phyloP scores from a whole-genome alignment of 2,113 vertebrate species.

The Cynopterus brachyotis region DNA sequence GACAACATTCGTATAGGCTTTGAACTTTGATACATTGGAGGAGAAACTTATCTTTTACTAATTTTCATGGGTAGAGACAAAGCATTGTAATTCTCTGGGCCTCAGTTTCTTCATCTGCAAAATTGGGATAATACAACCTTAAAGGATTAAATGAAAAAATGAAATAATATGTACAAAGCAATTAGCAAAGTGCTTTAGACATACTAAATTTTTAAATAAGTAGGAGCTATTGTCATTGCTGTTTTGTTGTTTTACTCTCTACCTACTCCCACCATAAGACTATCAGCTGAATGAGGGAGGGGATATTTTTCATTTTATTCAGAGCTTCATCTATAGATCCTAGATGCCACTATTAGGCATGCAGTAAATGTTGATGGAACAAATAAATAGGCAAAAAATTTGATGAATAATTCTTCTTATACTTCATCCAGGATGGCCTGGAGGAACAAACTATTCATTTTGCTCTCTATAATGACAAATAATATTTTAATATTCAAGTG shows the following conservation, averaged over 20 bases:
- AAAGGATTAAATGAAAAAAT: neutral
- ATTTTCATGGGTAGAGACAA: neutral
- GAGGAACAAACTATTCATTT: neutral
- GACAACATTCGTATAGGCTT: neutral
- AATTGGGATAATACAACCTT: neutral
- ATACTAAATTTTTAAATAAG: neutral
- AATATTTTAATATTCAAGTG: constrained; percentile 14
- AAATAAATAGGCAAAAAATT: neutral
- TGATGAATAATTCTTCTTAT: neutral
- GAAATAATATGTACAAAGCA: neutral
- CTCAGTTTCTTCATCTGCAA: neutral
- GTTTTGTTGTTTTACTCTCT: neutral
- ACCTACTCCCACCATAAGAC: neutral
- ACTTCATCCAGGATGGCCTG: neutral
- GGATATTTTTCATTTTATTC: neutral
- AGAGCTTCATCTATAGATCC: neutral
- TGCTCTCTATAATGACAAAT: neutral
- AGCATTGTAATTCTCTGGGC: neutral
- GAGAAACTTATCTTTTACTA: neutral
- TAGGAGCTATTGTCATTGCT: neutral
- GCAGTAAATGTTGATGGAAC: neutral
- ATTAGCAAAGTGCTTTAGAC: neutral
- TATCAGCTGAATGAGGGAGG: neutral
- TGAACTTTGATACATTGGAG: neutral
- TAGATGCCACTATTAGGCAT: neutral